A percentile compares a stretch with the other conserved stretches of the same genome.
Evolutionary conservation across 2,797 vertebrate genomes (phyloP).

Genomic region (Lithobates pipiens): DNA sequence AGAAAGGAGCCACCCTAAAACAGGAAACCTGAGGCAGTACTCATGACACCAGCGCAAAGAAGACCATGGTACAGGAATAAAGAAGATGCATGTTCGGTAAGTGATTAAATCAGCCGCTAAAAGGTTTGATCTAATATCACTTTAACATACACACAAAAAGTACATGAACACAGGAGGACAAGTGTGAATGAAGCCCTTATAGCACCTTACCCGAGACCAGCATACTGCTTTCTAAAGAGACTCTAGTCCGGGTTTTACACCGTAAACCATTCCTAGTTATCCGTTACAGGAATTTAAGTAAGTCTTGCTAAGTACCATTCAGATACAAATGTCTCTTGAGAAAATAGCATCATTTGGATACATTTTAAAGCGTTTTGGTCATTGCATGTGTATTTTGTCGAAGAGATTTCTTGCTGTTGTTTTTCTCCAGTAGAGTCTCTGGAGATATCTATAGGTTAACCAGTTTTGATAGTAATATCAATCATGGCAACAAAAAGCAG

Average conservation of each 20-base stretch:
- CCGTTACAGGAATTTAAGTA: slow-evolving; percentile 9
- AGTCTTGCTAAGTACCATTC: slow-evolving; percentile 6
- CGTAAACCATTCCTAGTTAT: not conserved
- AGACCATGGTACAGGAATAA: too few species aligned
- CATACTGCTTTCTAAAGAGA: not conserved
- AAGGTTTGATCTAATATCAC: too few species aligned
- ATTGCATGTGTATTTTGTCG: slow-evolving; percentile 20
- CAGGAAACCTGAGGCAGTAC: too few species aligned
- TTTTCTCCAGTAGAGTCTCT: slow-evolving; percentile 17
- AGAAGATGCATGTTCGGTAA: too few species aligned
- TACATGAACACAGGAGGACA: not conserved
- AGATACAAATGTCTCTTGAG: slow-evolving; percentile 10
- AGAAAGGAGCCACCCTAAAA: too few species aligned
- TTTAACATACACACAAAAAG: not conserved
- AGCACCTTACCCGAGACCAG: not conserved
- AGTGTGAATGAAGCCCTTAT: too few species aligned
- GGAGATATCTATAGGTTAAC: slow-evolving; percentile 49
- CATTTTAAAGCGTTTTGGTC: slow-evolving; percentile 16
- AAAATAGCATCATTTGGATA: slow-evolving; percentile 29
- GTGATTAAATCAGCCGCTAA: too few species aligned
- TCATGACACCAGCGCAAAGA: too few species aligned
- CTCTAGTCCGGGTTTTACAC: not conserved
- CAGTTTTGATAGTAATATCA: slow-evolving; percentile 51
- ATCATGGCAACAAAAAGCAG: slow-evolving; percentile 39
- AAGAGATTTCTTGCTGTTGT: slow-evolving; percentile 24